Percentiles rank a stretch among this genome's conserved stretches.
Conservation (phyloP, 2,113 vertebrate genomes). For the Raja brachyura region DNA sequence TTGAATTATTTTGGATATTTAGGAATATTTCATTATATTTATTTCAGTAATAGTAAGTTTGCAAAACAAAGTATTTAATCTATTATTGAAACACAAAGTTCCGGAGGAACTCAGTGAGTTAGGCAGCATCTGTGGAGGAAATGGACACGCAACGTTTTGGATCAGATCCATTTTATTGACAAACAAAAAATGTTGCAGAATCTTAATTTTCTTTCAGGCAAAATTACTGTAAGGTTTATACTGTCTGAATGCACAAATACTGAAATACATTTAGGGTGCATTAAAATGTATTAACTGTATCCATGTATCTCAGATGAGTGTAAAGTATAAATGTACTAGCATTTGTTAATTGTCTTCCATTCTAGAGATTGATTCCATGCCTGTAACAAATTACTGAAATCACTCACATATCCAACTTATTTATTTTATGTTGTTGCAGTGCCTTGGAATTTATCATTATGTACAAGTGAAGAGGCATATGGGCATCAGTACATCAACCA, state of each 20-base stretch:
- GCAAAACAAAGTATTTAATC: not conserved
- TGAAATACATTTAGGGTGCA: constrained; percentile 74
- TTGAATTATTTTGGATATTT: not conserved
- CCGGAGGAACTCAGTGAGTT: no score
- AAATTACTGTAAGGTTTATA: constrained; percentile 82
- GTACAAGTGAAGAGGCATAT: not conserved
- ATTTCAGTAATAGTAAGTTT: not conserved
- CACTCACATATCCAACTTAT: not conserved
- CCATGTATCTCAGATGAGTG: not conserved
- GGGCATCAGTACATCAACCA: not conserved
- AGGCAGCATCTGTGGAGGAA: no score
- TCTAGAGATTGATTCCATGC: not conserved
- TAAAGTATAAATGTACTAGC: not conserved
- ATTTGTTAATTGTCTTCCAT: not conserved
- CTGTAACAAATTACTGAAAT: not conserved
- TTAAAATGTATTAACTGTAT: not conserved
- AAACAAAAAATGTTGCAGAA: constrained; percentile 74
- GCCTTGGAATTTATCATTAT: not conserved
- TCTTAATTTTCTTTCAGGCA: constrained; percentile 77
- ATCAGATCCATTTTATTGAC: not conserved
- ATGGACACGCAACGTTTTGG: no score
- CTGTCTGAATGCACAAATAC: constrained; percentile 76
- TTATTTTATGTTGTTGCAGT: no score
- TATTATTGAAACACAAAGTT: no score
- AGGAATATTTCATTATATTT: not conserved